Conservation (phyloP, 2,797 vertebrate genomes). For the Poecile montanus region DNA sequence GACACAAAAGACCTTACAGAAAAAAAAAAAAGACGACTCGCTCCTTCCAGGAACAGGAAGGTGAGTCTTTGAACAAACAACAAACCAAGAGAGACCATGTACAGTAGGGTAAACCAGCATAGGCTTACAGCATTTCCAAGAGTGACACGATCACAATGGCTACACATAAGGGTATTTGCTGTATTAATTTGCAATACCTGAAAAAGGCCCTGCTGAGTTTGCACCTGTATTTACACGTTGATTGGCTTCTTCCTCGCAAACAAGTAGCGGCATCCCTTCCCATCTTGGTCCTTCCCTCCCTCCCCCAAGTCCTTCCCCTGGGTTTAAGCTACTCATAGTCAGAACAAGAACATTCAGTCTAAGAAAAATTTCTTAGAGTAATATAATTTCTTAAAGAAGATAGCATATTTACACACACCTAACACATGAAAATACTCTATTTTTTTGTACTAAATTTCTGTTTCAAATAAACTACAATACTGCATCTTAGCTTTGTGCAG, state of each 20-base stretch:
- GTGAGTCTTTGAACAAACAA: slow-evolving; percentile 4
- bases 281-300: background rate
- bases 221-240: slow-evolving; percentile 44
- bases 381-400: slow-evolving; percentile 80
- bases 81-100: background rate
- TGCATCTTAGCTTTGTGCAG: slow-evolving; percentile 66
- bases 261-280: slow-evolving; percentile 35
- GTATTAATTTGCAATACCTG: slow-evolving; percentile 58
- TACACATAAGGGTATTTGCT: slow-evolving; percentile 47
- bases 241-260: slow-evolving; percentile 72
- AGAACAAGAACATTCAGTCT: slow-evolving; percentile 75
- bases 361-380: slow-evolving; percentile 78
- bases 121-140: slow-evolving; percentile 44
- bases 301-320: background rate
- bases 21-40: background rate
- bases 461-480: slow-evolving; percentile 82
- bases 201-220: slow-evolving; percentile 66
- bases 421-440: slow-evolving; percentile 87
- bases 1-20: background rate
- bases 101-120: slow-evolving; percentile 20
- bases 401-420: slow-evolving; percentile 82
- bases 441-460: slow-evolving; percentile 80
- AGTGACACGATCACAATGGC: slow-evolving; percentile 31
- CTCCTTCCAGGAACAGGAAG: background rate
- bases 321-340: slow-evolving; percentile 69